phyloP scores from a whole-genome alignment of 2,797 vertebrate species.

The Staurois parvus region DNA sequence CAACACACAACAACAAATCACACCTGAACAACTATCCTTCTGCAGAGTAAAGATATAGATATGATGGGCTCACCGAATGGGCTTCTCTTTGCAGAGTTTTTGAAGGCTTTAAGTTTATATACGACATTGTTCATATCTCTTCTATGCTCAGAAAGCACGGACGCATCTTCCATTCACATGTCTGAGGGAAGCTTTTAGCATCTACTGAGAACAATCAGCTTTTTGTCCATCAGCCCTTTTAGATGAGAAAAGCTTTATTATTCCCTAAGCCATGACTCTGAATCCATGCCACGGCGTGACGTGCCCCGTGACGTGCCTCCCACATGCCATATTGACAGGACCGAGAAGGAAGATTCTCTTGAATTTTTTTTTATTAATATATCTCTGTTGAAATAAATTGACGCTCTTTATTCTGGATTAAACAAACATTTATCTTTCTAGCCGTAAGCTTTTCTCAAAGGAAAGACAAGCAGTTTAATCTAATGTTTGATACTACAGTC shows the following conservation, averaged over 20 bases:
- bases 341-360: not conserved
- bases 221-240: conserved; percentile 31
- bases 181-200: conserved; percentile 23
- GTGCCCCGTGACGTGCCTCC: conserved; percentile 11
- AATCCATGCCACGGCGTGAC: conserved; percentile 24
- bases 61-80: conserved; percentile 26
- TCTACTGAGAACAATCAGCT: conserved; percentile 27
- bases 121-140: conserved; percentile 19
- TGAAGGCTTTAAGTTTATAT: conserved; percentile 24
- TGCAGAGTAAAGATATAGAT: not conserved
- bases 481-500: not conserved
- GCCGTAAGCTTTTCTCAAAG: not conserved
- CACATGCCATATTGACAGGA: conserved; percentile 43
- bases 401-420: not conserved
- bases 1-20: not conserved
- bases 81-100: conserved; percentile 18
- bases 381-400: conserved; percentile 1
- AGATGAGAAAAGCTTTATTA: conserved; percentile 38
- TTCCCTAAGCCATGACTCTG: conserved; percentile 17
- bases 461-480: not conserved
- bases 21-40: not conserved
- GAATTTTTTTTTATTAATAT: conserved; percentile 21
- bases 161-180: conserved; percentile 16
- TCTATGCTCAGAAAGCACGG: not conserved
- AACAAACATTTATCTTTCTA: not conserved